Base-by-base conservation (phyloP, 92 coral and sea anemone genomes). In the Parazoanthus atlanticus region DNA sequence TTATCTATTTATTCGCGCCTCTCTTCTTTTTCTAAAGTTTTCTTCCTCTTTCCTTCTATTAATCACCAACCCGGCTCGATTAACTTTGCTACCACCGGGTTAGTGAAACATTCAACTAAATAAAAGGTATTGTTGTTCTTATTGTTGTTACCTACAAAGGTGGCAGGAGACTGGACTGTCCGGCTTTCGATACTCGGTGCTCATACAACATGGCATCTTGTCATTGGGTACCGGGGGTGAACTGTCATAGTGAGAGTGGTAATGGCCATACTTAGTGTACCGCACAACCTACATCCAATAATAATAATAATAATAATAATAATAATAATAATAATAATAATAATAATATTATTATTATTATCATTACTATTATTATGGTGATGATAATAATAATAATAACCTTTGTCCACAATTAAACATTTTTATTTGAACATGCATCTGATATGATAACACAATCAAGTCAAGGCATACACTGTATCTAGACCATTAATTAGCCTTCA, bases 241-340 rank as follows among this genome's bases (percentile, higher is more conserved):
- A 36, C 88, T 79, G 85, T 91, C 94, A 32, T 91, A 91, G 40
- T 91, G 94, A 33, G 94, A 90, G 43, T 91, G 94, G 32, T 89
- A 91, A 74, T 91, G 94, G n/a, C 94, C 94, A 34, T 84, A 91
- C 79, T 85, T 85, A 74, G 90, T 89, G 84, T 91, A 91, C 78
- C 90, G 90, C 8, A 91, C 92, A 30, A 91, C 90, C 94, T 91
- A 72, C 2, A 29, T 61, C 69, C 58, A 28, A 65, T 65, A 28
- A 21, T 65, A 21, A 21, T 65, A 17, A 26, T 17, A 65, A 21
- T 23, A 17, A 65, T 1, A 17, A 17, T 65, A 17, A 16, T 65
- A 17, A 21, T 17, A 6, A 26, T 65, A 7, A 8, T 65, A 17
- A 65, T 65, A 65, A 21, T 8, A 43, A 43, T 8, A 43, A 43